Evolutionary conservation across 2,797 vertebrate genomes (phyloP).

Genomic region (Tadarida brasiliensis): DNA sequence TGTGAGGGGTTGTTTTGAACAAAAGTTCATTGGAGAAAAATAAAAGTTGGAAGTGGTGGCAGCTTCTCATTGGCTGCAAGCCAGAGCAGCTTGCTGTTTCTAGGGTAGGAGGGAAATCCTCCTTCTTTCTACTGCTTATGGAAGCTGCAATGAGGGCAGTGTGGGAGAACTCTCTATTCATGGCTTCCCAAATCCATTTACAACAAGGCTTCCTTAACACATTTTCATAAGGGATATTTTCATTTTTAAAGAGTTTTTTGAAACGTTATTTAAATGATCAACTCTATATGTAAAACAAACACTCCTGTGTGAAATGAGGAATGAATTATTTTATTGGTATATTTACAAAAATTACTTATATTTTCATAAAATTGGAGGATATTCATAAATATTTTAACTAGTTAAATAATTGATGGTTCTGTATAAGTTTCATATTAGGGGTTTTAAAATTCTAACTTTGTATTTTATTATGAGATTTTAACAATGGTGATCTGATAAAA

Average conservation of each 20-base stretch:
- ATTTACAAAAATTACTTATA: background rate
- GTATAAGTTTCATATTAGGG: background rate
- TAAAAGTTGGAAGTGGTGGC: background rate
- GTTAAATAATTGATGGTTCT: background rate
- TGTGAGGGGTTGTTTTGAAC: background rate
- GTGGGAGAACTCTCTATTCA: background rate
- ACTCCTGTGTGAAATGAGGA: background rate
- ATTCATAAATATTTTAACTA: background rate
- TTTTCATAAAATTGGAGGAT: background rate
- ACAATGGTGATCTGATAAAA: background rate
- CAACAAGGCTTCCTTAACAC: background rate
- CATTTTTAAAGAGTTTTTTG: background rate
- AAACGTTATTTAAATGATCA: background rate
- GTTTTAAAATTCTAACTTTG: background rate
- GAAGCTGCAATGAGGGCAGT: background rate
- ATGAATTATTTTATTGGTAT: background rate
- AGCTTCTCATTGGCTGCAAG: background rate
- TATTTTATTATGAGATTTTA: background rate
- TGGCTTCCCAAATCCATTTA: background rate
- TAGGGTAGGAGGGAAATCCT: background rate
- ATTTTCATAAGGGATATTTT: background rate
- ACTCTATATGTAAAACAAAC: background rate
- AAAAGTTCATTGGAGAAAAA: background rate
- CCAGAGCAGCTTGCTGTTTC: background rate
- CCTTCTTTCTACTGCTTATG: background rate